Conservation (phyloP, 2,888 invertebrate genomes). For the Sinelater perroti region DNA sequence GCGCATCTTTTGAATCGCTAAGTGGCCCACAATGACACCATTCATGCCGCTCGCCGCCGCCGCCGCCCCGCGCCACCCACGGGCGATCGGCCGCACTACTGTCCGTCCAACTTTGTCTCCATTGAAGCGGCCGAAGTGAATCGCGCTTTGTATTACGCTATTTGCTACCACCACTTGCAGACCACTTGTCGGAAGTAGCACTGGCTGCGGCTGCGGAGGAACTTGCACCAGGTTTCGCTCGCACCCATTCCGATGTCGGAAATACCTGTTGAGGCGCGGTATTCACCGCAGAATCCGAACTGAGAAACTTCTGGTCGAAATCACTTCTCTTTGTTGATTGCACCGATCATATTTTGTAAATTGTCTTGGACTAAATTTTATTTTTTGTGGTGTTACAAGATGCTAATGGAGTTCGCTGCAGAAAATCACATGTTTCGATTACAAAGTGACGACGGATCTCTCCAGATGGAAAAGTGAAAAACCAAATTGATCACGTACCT, state of each 20-base stretch:
- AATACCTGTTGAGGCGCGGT: conserved; percentile 4
- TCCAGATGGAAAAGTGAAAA: too few species aligned
- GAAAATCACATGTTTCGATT: too few species aligned
- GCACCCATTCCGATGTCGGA: background rate
- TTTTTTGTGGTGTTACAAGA: too few species aligned
- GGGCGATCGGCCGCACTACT: background rate
- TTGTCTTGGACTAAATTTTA: too few species aligned
- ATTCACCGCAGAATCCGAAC: too few species aligned
- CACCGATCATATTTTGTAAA: too few species aligned
- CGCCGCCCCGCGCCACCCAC: conserved; percentile 9
- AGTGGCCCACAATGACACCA: conserved; percentile 53
- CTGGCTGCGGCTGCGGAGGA: background rate
- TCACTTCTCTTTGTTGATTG: too few species aligned
- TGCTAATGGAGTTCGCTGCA: too few species aligned
- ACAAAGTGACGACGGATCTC: too few species aligned
- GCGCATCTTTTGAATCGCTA: conserved; percentile 52
- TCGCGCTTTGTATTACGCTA: conserved; percentile 6
- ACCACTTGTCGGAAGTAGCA: background rate
- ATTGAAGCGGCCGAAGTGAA: conserved; percentile 8
- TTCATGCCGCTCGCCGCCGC: conserved; percentile 45
- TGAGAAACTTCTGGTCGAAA: too few species aligned
- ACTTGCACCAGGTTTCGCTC: background rate
- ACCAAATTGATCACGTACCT: too few species aligned
- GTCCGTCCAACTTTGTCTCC: conserved; percentile 17
- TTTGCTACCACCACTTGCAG: background rate